Base-by-base conservation (phyloP, 1,140 invertebrate genomes). In the Penaeus japonicus region DNA sequence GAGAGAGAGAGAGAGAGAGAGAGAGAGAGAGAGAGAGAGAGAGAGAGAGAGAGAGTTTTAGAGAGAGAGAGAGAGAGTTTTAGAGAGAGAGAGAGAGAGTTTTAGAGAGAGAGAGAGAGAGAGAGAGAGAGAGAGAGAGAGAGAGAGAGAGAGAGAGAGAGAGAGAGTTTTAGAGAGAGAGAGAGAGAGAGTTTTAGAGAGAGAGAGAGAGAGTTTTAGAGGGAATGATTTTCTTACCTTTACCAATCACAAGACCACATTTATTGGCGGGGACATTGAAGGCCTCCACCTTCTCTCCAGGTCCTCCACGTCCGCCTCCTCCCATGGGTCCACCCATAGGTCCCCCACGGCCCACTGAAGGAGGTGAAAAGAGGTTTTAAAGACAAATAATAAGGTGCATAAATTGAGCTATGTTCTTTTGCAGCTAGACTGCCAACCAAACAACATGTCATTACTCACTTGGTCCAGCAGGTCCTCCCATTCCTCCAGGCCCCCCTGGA, bases 161-260 rank as follows among this genome's bases (percentile, higher is more conserved):
- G 0, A 7, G 0, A 12, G 12, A 12, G 12, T 0, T 10, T 0
- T 0, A 7, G 5, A 7, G 5, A 47, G 47, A 47, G 1, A 15
- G 47, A 7, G 47, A 7, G 5, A 47, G 47, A 47, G 5, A 59
- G n/a, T n/a, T n/a, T n/a, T n/a, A 2, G 5, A 7, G 12, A 12
- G 12, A 12, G 12, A 12, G 12, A 12, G 0, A 7, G 0, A 12
- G 12, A 12, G 12, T 0, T 10, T 0, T 0, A 7, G 5, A 7
- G 5, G 15, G 5, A 47, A 15, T 12, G 10, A 47, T 7, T 10
- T 47, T n/a, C 54, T 77, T 97, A 89, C 97, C 97, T 95, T 98
- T 97, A 86, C 98, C 98, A 92, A 99, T 99, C 75, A 99, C 97
- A 89, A 98, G 95, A 27, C 99, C 99, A 93, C 98, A 98, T 93